These are phyloP conservation scores for Aricia artaxerxes DNA, from an alignment of 2,888 invertebrate species.

Conservation along the genomic window DNA sequence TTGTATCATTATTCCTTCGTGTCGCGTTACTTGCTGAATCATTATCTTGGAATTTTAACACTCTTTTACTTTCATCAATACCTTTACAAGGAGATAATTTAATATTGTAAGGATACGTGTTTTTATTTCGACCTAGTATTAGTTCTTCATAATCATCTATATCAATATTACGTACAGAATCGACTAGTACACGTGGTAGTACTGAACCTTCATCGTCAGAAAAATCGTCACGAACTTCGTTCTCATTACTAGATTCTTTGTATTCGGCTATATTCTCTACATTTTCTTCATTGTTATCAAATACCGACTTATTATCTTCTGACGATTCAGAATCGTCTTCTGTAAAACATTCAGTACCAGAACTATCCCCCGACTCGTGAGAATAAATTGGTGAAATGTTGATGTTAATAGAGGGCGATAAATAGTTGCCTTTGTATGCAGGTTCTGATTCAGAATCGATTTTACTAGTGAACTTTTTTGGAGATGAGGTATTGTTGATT, in stretches of 20 bases:
- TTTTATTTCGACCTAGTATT: constrained; percentile 65
- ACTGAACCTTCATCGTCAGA: constrained; percentile 53
- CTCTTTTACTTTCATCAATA: constrained; percentile 54
- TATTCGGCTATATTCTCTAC: constrained; percentile 34
- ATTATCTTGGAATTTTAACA: constrained; percentile 61
- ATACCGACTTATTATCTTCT: constrained; percentile 54
- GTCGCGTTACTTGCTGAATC: constrained; percentile 39
- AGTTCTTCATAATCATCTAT: constrained; percentile 61
- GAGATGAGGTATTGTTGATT: constrained; percentile 52
- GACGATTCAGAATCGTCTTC: constrained; percentile 1
- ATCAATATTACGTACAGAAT: constrained; percentile 45
- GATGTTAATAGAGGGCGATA: constrained; percentile 78
- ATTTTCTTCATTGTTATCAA: constrained; percentile 48
- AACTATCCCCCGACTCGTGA: constrained; percentile 56
- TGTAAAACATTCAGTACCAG: background rate
- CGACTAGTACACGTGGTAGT: constrained; percentile 59
- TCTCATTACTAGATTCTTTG: constrained; percentile 42
- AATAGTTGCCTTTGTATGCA: constrained; percentile 47
- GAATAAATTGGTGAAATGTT: constrained; percentile 80
- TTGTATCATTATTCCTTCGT: constrained; percentile 41
- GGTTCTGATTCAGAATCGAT: constrained; percentile 45
- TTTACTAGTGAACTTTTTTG: constrained; percentile 50
- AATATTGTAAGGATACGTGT: constrained; percentile 71
- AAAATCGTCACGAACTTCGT: constrained; percentile 53
- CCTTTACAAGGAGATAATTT: constrained; percentile 63